Conservation (phyloP, 2,888 invertebrate genomes). For the Phanerotoma sp. region DNA sequence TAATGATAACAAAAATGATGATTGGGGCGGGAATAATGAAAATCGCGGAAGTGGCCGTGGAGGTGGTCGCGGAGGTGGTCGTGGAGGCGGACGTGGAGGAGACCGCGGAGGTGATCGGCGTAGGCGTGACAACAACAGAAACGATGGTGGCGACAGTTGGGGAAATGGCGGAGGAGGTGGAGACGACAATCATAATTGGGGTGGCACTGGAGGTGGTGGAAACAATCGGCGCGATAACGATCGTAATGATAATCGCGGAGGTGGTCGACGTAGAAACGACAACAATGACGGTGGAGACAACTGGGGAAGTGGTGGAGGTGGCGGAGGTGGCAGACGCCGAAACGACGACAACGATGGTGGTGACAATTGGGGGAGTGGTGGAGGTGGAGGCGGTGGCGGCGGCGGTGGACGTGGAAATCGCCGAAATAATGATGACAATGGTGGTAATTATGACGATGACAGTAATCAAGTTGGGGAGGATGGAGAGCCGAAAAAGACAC, state of each 20-base stretch:
- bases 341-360: conserved; percentile 13
- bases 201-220: conserved; percentile 20
- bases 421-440: conserved; percentile 15
- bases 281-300: no score
- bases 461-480: conserved; percentile 51
- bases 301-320: conserved; percentile 22
- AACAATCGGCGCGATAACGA: conserved; percentile 12
- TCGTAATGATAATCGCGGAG: conserved; percentile 18
- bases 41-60: conserved; percentile 12
- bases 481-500: conserved; percentile 59
- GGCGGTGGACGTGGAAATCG: background rate
- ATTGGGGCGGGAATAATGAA: conserved; percentile 20
- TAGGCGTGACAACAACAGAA: background rate
- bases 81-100: background rate
- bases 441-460: conserved; percentile 42
- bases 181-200: conserved; percentile 8
- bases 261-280: no score
- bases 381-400: no score
- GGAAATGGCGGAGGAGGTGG: no score
- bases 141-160: conserved; percentile 17
- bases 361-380: conserved; percentile 11
- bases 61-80: conserved; percentile 14
- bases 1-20: conserved; percentile 32
- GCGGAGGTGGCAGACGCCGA: conserved; percentile 22
- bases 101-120: conserved; percentile 6